These are phyloP conservation scores for Tipula confusa DNA, from an alignment of 2,888 invertebrate genomes.

Conservation along the genomic window DNA sequence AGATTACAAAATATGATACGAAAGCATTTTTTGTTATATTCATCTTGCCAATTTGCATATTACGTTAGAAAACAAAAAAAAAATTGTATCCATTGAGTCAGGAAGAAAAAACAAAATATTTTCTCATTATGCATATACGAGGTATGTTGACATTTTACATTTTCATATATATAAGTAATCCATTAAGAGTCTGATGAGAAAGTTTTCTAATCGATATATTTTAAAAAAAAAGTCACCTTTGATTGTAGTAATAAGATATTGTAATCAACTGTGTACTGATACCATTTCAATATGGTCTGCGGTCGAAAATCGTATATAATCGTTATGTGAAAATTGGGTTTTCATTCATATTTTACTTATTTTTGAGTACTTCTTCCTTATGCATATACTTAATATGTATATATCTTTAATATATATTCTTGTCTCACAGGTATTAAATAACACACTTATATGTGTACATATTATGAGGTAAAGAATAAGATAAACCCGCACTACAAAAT, in stretches of 20 bases:
- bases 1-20: constrained; percentile 7
- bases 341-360: neutral
- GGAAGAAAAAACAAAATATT: neutral
- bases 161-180: neutral
- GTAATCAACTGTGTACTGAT: neutral
- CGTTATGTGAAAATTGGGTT: neutral
- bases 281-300: neutral
- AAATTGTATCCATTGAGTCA: neutral
- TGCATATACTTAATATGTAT: neutral
- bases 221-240: neutral
- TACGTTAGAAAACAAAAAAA: neutral
- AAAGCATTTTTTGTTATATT: neutral
- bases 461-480: constrained; percentile 12
- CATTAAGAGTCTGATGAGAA: neutral
- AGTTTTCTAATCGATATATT: neutral
- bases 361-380: neutral
- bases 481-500: neutral
- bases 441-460: neutral
- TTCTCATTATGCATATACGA: neutral
- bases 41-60: neutral
- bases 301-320: neutral
- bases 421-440: constrained; percentile 25
- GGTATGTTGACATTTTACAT: neutral
- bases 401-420: neutral
- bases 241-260: neutral